Percentiles rank a stretch among this genome's conserved stretches.
Evolutionary conservation across 2,113 vertebrate species (phyloP).

Genomic region (mouse (Mus musculus)): GRCm39 chr17:68668501-68669000

Average conservation of each 20-base stretch:
- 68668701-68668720: not conserved
- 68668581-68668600: not conserved
- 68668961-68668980: too few relatives aligned
- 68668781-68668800: not conserved
- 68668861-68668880: too few relatives aligned
- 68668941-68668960: too few relatives aligned
- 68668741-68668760: not conserved
- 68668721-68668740: not conserved
- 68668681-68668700: not conserved
- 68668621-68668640: not conserved
- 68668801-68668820: too few relatives aligned
- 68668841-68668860: too few relatives aligned
- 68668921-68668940: too few relatives aligned
- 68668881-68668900: too few relatives aligned
- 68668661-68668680: not conserved
- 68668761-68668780: not conserved
- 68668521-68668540: not conserved
- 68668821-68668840: too few relatives aligned
- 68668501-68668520: not conserved
- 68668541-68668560: not conserved
- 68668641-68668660: not conserved
- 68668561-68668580: not conserved
- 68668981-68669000: too few relatives aligned
- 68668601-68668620: not conserved
- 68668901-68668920: too few relatives aligned